Percentiles rank a stretch among this genome's conserved stretches.
Conservation (phyloP, 2,113 vertebrate species). For the Brevimyrus niger region DNA sequence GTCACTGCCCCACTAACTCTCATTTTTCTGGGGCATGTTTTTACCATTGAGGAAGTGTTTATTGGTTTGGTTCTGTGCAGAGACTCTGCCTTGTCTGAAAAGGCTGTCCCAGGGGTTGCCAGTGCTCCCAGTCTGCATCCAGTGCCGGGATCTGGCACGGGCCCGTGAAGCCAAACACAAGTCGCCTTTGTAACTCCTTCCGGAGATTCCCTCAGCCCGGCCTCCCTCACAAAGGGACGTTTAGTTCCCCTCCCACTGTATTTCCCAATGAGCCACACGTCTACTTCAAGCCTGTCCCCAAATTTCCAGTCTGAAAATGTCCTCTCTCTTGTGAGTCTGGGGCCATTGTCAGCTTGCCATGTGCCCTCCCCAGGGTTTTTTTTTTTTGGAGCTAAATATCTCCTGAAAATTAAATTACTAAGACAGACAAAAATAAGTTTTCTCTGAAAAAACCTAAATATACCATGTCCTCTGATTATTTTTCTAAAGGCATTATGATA, state of each 20-base stretch:
- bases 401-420: not conserved
- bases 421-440: not conserved
- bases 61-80: conserved; percentile 4
- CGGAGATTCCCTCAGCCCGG: conserved; percentile 16
- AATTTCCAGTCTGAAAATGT: conserved; percentile 1
- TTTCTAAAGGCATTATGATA: not conserved
- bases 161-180: conserved; percentile 6
- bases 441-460: not conserved
- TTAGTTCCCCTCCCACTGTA: conserved; percentile 3
- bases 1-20: not conserved
- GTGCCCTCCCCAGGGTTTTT: not conserved
- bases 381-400: not conserved
- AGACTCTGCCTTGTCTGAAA: conserved; percentile 1
- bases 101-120: not conserved
- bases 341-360: not conserved
- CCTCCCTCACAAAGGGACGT: conserved; percentile 17
- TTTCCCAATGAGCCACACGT: not conserved
- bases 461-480: not conserved
- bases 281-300: not conserved
- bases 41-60: not conserved
- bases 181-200: conserved; percentile 10
- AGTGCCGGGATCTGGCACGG: conserved; percentile 9
- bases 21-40: not conserved
- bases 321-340: not conserved
- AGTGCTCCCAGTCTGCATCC: not conserved